A percentile compares a stretch with the other conserved stretches of the same genome.
phyloP scores from a whole-genome alignment of 2,888 invertebrate species.

The Idaea biselata region DNA sequence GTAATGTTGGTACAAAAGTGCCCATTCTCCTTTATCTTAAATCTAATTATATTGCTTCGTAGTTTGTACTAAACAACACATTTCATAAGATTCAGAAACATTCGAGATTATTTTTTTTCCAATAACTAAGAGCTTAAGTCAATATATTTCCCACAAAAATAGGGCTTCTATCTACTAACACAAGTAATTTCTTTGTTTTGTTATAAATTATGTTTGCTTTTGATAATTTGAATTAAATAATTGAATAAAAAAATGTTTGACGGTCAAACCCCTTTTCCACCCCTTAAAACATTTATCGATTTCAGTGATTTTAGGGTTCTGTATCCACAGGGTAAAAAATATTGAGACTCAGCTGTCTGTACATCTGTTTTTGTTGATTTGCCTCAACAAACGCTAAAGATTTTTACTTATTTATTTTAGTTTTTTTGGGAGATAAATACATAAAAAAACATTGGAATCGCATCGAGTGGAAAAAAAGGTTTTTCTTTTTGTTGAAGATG shows the following conservation, averaged over 20 bases:
- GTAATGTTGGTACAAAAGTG: neutral
- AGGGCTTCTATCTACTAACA: neutral
- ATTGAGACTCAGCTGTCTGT: too few species aligned
- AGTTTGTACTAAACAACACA: neutral
- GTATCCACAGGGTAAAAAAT: too few species aligned
- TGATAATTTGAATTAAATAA: neutral
- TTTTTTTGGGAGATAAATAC: too few species aligned
- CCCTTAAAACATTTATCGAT: too few species aligned
- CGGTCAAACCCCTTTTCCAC: too few species aligned
- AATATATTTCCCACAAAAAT: neutral
- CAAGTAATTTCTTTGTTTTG: neutral
- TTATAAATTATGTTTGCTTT: neutral
- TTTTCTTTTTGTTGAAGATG: too few species aligned
- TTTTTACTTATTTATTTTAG: too few species aligned
- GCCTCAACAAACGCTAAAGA: too few species aligned
- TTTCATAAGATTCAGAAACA: neutral
- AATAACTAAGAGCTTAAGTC: neutral
- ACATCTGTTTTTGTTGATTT: too few species aligned
- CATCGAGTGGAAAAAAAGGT: too few species aligned
- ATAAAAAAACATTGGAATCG: too few species aligned
- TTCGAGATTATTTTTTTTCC: neutral
- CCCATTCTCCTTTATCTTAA: neutral
- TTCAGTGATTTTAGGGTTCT: too few species aligned
- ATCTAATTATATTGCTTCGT: neutral
- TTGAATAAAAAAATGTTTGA: neutral